These are phyloP conservation scores for Rhodinocichla rosea DNA, from an alignment of 2,113 vertebrate species.

Conservation along the genomic window DNA sequence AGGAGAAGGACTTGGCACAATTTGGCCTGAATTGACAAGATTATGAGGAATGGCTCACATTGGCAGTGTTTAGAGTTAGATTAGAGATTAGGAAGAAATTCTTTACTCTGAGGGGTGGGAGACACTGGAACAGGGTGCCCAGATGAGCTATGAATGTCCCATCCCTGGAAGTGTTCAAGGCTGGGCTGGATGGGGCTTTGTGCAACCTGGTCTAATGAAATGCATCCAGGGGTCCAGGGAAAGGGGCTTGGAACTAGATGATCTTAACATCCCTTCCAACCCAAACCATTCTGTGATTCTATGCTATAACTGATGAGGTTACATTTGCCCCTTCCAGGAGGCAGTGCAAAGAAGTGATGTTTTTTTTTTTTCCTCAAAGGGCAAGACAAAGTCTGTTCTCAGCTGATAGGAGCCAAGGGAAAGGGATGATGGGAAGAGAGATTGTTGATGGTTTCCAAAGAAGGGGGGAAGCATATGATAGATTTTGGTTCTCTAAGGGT, in stretches of 20 bases:
- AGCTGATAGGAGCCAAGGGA: neutral
- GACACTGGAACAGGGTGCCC: neutral
- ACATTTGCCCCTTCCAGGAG: neutral
- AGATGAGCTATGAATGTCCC: neutral
- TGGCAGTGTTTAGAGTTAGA: neutral
- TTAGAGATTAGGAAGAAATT: neutral
- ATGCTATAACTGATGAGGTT: accelerated
- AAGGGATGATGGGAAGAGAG: neutral
- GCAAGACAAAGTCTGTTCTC: neutral
- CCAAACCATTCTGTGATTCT: neutral
- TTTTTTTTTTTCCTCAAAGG: neutral
- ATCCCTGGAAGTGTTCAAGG: neutral
- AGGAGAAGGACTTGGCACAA: neutral
- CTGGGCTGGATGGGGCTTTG: neutral
- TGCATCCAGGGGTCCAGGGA: neutral
- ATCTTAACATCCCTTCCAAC: neutral
- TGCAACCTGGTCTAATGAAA: neutral
- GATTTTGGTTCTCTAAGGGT: neutral
- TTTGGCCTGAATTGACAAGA: neutral
- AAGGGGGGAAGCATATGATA: neutral
- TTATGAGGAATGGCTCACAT: neutral
- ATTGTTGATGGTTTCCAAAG: neutral
- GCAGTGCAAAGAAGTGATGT: neutral
- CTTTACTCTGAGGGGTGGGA: neutral
- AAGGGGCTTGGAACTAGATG: neutral